Evolutionary conservation across 2,113 vertebrate species (phyloP).

Genomic region (Trinectes maculatus): DNA sequence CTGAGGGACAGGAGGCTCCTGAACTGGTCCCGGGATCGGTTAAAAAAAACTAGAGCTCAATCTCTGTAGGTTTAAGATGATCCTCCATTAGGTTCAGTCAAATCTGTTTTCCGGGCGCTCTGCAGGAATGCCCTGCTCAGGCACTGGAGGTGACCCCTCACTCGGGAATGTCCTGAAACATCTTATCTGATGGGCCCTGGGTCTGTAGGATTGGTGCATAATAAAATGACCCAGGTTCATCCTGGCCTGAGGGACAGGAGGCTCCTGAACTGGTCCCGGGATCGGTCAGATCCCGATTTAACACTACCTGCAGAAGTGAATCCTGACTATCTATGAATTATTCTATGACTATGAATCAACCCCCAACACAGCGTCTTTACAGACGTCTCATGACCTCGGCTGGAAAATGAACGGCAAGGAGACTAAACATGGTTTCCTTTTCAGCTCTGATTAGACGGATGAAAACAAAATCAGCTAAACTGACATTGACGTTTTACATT

Average conservation of each 20-base stretch:
- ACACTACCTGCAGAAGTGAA: no score
- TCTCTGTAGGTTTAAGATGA: conserved; percentile 42
- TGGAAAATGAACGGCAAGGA: conserved; percentile 1
- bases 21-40: no score
- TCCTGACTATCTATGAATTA: no score
- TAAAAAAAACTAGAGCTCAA: conserved; percentile 20
- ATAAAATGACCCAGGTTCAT: conserved; percentile 52
- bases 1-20: conserved; percentile 31
- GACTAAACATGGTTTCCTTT: conserved; percentile 5
- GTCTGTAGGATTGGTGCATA: conserved; percentile 14
- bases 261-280: conserved; percentile 9
- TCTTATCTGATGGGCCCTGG: conserved; percentile 73
- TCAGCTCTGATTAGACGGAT: conserved; percentile 16
- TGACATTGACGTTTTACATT: conserved; percentile 27
- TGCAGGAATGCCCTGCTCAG: conserved; percentile 38
- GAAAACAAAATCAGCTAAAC: conserved; percentile 28
- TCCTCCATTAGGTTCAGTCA: conserved; percentile 51
- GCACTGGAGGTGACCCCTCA: conserved; percentile 42
- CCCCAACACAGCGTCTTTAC: no score
- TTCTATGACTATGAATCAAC: no score
- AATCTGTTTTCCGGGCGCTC: conserved; percentile 44
- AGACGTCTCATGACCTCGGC: conserved; percentile 6
- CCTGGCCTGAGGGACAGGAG: conserved; percentile 32
- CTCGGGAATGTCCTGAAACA: conserved; percentile 71
- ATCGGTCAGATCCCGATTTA: no score